Evolutionary conservation across 2,797 vertebrate species (phyloP).

Genomic region (Eremophila alpestris): DNA sequence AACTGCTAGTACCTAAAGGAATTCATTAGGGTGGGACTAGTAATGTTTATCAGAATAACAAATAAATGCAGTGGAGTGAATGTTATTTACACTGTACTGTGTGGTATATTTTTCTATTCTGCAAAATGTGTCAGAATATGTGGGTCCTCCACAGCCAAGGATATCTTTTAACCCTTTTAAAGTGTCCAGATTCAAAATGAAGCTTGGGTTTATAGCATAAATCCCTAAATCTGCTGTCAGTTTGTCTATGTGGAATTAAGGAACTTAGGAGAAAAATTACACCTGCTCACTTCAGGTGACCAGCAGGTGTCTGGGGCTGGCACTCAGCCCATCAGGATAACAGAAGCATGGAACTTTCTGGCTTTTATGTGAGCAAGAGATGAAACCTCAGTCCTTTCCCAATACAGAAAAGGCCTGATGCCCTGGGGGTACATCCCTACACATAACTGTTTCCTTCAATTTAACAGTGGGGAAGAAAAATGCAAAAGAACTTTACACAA

Average conservation of each 20-base stretch:
- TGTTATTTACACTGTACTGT: neutral
- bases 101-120: neutral
- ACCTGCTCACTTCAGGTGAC: no score
- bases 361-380: no score
- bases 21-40: neutral
- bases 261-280: neutral
- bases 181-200: neutral
- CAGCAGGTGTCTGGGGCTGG: no score
- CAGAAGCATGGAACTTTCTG: no score
- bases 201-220: neutral
- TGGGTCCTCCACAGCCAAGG: neutral
- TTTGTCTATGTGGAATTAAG: neutral
- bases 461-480: neutral
- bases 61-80: neutral
- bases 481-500: neutral
- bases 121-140: neutral
- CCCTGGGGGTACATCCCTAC: no score
- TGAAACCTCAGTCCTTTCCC: no score
- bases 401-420: no score
- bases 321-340: no score
- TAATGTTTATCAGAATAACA: neutral
- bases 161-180: neutral
- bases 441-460: neutral
- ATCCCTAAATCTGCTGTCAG: neutral
- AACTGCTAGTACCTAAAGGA: slow-evolving; percentile 14